Percentiles rank a stretch among this genome's conserved stretches.
Evolutionary conservation across 2,113 vertebrate species (phyloP).

Genomic region (Regulus satrapa): DNA sequence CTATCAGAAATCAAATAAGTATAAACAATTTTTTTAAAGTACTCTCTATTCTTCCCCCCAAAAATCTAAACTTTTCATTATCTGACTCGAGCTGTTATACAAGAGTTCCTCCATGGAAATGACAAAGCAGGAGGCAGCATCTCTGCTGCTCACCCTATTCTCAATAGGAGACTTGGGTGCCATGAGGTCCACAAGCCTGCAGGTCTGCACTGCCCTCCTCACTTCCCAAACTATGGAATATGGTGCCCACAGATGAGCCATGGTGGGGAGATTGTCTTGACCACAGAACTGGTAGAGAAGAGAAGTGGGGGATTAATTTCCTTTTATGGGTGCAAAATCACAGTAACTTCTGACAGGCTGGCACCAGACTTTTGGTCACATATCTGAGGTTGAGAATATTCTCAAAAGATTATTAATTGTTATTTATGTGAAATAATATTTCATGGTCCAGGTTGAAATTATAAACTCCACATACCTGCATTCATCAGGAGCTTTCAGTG

Average conservation of each 20-base stretch:
- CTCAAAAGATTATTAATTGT: not conserved
- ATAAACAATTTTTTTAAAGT: not conserved
- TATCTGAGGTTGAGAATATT: not conserved
- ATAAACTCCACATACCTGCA: not conserved
- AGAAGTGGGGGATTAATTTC: accelerated
- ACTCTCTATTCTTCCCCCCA: not conserved
- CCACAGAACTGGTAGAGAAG: not conserved
- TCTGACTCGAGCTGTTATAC: not conserved
- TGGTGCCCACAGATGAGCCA: not conserved
- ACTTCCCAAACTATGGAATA: not conserved
- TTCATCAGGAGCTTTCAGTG: not conserved
- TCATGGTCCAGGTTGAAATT: not conserved
- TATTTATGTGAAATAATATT: not conserved
- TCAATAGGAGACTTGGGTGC: not conserved
- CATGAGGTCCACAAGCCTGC: not conserved
- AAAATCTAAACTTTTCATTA: not conserved
- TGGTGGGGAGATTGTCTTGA: not conserved
- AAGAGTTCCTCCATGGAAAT: not conserved
- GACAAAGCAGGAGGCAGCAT: not conserved
- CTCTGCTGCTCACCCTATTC: not conserved
- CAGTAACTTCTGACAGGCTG: not conserved
- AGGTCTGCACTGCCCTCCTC: not conserved
- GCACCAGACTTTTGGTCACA: not conserved
- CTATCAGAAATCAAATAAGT: not conserved
- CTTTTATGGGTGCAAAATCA: not conserved